phyloP scores from a whole-genome alignment of 2,888 invertebrate species.

The Hofmannophila pseudospretella region DNA sequence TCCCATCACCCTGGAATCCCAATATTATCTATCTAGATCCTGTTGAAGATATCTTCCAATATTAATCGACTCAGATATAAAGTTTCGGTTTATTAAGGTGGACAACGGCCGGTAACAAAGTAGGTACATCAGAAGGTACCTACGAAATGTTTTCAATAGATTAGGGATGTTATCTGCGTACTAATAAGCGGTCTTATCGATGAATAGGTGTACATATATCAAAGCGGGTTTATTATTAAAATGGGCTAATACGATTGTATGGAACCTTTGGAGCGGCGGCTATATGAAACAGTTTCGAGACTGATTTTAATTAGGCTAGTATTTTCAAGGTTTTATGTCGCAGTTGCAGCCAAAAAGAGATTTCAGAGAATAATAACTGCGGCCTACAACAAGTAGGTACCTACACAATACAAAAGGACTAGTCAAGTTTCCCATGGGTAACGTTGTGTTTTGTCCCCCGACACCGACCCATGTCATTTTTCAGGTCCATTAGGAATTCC shows the following conservation, averaged over 20 bases:
- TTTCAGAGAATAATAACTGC: no score
- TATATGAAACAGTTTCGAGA: no score
- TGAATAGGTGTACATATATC: background rate
- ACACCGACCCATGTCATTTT: no score
- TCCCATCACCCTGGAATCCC: background rate
- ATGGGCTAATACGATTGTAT: background rate
- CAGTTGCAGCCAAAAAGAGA: no score
- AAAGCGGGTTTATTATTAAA: background rate
- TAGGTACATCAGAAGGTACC: background rate
- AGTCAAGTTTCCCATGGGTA: no score
- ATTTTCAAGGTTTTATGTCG: no score
- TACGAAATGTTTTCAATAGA: conserved; percentile 1
- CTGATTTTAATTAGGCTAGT: no score
- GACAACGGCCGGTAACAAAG: background rate
- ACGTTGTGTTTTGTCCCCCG: no score
- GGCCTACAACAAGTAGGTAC: no score
- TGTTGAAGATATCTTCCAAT: background rate
- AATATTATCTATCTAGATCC: background rate
- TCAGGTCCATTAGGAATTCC: no score
- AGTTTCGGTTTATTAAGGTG: background rate
- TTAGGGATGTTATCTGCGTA: conserved; percentile 3
- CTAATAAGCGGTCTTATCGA: conserved; percentile 3
- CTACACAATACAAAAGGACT: no score
- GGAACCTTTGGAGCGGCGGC: background rate
- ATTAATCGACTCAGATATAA: background rate